Conservation (phyloP, 1,140 invertebrate genomes). For the Calliphora vicina region DNA sequence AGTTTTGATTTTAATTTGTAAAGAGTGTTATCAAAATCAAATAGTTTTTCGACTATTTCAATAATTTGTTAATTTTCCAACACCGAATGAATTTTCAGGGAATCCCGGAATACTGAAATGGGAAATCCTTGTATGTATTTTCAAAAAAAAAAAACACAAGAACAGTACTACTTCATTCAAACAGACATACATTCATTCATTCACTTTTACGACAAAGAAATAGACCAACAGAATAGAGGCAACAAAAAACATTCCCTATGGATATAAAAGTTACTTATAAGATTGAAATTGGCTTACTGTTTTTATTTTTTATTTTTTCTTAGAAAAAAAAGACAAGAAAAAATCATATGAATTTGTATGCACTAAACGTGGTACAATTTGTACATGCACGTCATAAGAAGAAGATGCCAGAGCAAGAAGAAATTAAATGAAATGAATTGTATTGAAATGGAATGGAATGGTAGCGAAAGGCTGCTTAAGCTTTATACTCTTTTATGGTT, state of each 20-base stretch:
- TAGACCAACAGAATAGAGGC: neutral
- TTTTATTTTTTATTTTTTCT: neutral
- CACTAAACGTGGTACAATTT: neutral
- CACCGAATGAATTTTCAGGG: too few relatives aligned
- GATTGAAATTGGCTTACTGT: conserved; percentile 17
- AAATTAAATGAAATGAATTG: neutral
- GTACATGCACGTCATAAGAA: neutral
- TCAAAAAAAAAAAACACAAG: too few relatives aligned
- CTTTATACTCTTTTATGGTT: neutral
- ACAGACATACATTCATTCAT: neutral
- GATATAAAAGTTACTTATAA: conserved; percentile 15
- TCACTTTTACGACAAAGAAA: neutral
- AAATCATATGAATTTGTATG: neutral
- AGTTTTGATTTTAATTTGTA: too few relatives aligned
- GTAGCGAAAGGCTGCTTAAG: neutral
- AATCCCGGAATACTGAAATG: too few relatives aligned
- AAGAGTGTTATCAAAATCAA: too few relatives aligned
- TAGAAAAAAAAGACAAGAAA: neutral
- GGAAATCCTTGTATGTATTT: too few relatives aligned
- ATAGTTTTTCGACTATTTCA: too few relatives aligned
- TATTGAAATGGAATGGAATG: neutral
- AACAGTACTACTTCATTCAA: too few relatives aligned
- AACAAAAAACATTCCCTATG: neutral
- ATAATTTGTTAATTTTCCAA: too few relatives aligned
- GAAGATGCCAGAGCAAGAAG: neutral